Evolutionary conservation across 1,140 invertebrate genomes (phyloP), one percentile per base, ranked within the genome.

Genomic region (Episyrphus balteatus): DNA sequence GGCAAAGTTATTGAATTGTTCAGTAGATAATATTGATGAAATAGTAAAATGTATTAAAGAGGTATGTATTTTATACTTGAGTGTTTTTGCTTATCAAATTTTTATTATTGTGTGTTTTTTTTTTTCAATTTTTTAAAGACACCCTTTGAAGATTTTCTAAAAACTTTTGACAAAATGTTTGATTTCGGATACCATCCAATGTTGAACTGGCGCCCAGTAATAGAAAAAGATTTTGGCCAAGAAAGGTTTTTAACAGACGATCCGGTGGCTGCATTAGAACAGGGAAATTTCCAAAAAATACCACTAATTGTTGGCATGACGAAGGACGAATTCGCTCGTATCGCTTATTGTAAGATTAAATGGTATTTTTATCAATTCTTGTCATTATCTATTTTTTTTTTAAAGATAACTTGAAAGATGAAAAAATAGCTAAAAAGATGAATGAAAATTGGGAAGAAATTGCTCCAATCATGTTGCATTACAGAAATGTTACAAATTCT

Each of bases 1-100:
- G 54, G 84, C 82, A 0, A 54, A 72, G 42, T 54, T 79, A 6
- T 55, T 86, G 0, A 72, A 75, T 51, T 88, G 84, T 60, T 73
- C 81, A 1, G 74, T 72, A 2, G 61, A 73, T 39, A 70, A 64
- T 3, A 71, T 73, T 3, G 62, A 60, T 14, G 70, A 69, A 8
- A 76, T 83, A 26, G 49, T 82, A 1, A 58, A 73, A 36, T 84
- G 83, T 51, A 57, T 85, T 21, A 77, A 73, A 31, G 74, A 70
- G 0, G 70, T 67, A 49, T 26, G 3, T 26, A 26, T n/a, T n/a
- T n/a, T n/a, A n/a, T n/a, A n/a, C n/a, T n/a, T 8, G 21, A n/a
- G n/a, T n/a, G 8, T n/a, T n/a, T n/a, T n/a, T n/a, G 21, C 3
- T 3, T 26, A 26, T 5, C 3, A 26, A 26, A 26, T 26, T 8